A percentile compares a stretch with the other conserved stretches of the same genome.
Conservation (phyloP, 2,888 invertebrate species). For the Spisula solida region DNA sequence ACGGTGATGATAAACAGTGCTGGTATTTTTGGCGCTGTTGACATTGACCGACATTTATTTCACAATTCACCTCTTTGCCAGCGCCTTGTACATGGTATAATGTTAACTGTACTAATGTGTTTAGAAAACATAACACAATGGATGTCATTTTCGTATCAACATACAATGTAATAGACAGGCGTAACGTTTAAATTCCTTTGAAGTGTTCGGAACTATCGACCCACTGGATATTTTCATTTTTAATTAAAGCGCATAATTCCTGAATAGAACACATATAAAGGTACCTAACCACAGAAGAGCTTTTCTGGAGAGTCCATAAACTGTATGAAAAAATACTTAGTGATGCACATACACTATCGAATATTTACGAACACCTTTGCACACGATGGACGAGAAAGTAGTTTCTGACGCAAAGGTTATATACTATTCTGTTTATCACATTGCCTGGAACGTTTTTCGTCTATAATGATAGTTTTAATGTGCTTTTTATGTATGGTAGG, state of each 20-base stretch:
- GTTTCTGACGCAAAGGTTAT: no score
- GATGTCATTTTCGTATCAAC: not conserved
- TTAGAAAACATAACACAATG: not conserved
- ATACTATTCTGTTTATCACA: no score
- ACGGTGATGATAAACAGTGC: conserved; percentile 8
- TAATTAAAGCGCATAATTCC: no score
- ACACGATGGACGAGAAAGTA: not conserved
- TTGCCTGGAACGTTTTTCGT: no score
- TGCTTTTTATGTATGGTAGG: no score
- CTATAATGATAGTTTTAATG: no score
- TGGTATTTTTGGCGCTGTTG: not conserved
- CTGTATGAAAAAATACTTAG: no score
- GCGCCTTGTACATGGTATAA: not conserved
- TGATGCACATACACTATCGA: no score
- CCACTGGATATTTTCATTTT: no score
- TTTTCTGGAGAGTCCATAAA: no score
- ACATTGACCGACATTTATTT: not conserved
- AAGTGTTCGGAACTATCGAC: not conserved
- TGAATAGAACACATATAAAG: no score
- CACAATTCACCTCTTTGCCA: not conserved
- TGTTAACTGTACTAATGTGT: not conserved
- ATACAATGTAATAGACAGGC: not conserved
- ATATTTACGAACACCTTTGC: not conserved
- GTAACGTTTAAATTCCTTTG: not conserved
- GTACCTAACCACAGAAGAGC: no score